Conservation (phyloP, 2,888 invertebrate genomes). For the Clostera curtula region DNA sequence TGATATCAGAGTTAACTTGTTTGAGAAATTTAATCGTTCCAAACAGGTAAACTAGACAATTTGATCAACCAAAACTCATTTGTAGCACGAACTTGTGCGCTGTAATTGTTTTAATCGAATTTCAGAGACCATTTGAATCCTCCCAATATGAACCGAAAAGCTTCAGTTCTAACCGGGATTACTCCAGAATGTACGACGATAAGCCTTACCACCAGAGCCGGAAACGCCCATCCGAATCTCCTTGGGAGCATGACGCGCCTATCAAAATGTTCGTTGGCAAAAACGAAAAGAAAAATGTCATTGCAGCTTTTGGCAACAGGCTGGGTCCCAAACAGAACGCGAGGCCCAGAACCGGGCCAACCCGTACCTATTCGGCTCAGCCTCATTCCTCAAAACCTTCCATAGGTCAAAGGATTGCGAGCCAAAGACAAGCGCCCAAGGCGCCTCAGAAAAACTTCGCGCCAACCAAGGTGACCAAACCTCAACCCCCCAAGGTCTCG, state of each 20-base stretch:
- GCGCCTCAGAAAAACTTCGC: constrained; percentile 23
- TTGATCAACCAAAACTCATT: too few relatives aligned
- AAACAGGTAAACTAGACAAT: too few relatives aligned
- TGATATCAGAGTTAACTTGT: too few relatives aligned
- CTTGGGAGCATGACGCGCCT: constrained; percentile 27
- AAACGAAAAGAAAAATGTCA: constrained; percentile 12
- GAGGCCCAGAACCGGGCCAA: constrained; percentile 6
- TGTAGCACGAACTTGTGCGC: too few relatives aligned
- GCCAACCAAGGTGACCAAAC: constrained; percentile 32
- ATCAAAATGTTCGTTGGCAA: constrained; percentile 28
- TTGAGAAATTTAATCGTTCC: too few relatives aligned
- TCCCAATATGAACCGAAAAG: constrained; percentile 24
- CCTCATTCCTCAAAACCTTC: constrained; percentile 13
- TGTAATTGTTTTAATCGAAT: constrained; percentile 29
- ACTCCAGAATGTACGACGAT: constrained; percentile 30
- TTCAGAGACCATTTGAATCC: constrained; percentile 44
- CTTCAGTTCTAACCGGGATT: constrained; percentile 22
- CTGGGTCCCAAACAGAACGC: constrained; percentile 10
- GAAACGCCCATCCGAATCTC: constrained; percentile 30
- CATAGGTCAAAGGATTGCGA: constrained; percentile 17
- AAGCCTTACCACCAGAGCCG: constrained; percentile 22
- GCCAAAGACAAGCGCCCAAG: constrained; percentile 8
- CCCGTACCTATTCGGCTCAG: constrained; percentile 6
- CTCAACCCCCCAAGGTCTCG: constrained; percentile 24
- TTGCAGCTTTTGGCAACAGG: constrained; percentile 11